A percentile compares a stretch with the other conserved stretches of the same genome.
phyloP scores from a whole-genome alignment of 1,140 invertebrate genomes.

The Heliconius hermathena region DNA sequence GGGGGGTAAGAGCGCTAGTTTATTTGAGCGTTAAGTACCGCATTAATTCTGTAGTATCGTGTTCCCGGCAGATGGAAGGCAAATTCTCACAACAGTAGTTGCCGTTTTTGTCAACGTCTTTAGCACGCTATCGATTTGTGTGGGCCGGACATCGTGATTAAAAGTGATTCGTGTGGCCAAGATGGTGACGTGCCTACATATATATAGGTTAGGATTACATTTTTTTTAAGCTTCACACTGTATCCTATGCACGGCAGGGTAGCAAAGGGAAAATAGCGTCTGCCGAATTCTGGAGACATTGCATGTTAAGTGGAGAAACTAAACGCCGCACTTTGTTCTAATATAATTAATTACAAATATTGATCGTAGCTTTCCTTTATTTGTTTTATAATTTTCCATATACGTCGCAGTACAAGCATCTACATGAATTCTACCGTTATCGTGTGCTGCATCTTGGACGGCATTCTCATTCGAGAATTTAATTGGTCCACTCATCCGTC shows the following conservation, averaged over 20 bases:
- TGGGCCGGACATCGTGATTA: constrained; percentile 40
- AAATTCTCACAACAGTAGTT: constrained; percentile 68
- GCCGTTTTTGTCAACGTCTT: constrained; percentile 57
- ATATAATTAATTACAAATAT: too few relatives aligned
- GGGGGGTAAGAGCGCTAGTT: constrained; percentile 57
- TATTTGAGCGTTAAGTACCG: constrained; percentile 76
- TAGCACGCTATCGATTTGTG: constrained; percentile 68
- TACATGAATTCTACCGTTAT: constrained; percentile 42
- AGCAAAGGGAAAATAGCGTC: too few relatives aligned
- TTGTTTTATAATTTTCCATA: too few relatives aligned
- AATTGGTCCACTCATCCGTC: constrained; percentile 71
- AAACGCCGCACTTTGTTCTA: too few relatives aligned
- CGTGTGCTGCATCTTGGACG: constrained; percentile 30
- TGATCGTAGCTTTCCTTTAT: too few relatives aligned
- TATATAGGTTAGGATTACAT: not conserved
- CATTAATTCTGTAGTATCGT: constrained; percentile 68
- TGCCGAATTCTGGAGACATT: too few relatives aligned
- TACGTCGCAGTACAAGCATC: not conserved
- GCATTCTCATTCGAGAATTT: constrained; percentile 57
- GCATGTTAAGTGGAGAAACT: too few relatives aligned
- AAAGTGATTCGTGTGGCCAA: not conserved
- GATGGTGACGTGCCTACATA: not conserved
- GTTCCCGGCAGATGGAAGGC: constrained; percentile 70
- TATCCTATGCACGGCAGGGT: too few relatives aligned
- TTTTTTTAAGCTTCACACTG: too few relatives aligned